These are phyloP conservation scores for Ischnura elegans DNA, from an alignment of 2,888 invertebrate genomes.

Conservation along the genomic window DNA sequence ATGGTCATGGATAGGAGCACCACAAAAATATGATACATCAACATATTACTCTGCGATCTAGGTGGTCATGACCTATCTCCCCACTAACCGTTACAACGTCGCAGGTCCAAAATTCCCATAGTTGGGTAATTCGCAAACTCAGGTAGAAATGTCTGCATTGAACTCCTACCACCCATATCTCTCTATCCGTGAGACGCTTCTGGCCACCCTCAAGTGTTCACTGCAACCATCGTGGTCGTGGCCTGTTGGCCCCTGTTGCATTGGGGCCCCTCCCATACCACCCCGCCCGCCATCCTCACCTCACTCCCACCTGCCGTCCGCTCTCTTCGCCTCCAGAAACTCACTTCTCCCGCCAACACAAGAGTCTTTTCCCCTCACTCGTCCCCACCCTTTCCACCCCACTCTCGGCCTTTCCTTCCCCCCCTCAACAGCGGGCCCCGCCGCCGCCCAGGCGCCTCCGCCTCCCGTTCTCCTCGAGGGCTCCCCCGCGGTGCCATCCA, in stretches of 20 bases:
- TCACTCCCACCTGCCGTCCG: not conserved
- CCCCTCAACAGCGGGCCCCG: not conserved
- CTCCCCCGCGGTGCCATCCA: slow-evolving; percentile 55
- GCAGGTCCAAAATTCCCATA: too few species aligned
- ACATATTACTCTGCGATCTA: too few species aligned
- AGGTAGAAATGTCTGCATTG: too few species aligned
- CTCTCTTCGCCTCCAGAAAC: not conserved
- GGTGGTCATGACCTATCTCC: too few species aligned
- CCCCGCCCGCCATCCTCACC: not conserved
- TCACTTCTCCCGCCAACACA: not conserved
- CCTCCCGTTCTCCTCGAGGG: not conserved
- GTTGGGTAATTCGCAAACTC: too few species aligned
- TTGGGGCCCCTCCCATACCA: slow-evolving; percentile 15
- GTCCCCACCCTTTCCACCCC: not conserved
- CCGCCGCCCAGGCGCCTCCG: not conserved
- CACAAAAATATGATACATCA: too few species aligned
- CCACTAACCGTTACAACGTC: too few species aligned
- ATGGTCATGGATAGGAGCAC: too few species aligned
- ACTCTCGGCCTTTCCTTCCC: slow-evolving; percentile 47
- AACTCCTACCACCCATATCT: not conserved
- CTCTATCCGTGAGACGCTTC: not conserved
- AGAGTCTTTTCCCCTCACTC: not conserved
- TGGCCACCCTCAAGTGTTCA: not conserved
- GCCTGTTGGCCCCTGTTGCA: not conserved
- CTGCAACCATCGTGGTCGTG: too few species aligned